A percentile compares a stretch with the other conserved stretches of the same genome.
Evolutionary conservation across 2,888 invertebrate genomes (phyloP).

Genomic region (Coleophora flavipennella): DNA sequence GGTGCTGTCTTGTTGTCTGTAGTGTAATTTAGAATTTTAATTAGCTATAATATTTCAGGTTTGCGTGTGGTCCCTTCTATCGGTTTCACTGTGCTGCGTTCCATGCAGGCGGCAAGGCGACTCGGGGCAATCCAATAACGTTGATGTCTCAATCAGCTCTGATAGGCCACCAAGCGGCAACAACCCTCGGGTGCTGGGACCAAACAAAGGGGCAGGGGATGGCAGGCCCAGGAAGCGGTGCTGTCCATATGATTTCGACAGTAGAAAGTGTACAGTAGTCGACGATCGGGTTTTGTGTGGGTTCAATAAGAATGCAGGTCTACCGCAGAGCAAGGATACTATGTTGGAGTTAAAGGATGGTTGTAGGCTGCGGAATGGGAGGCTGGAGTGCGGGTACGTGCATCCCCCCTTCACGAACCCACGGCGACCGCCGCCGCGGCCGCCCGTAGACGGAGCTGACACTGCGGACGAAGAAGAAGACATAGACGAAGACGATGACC

Average conservation of each 20-base stretch:
- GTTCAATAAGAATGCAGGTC: slow-evolving; percentile 39
- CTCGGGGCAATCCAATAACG: not conserved
- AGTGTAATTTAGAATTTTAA: not conserved
- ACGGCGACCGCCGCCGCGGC: slow-evolving; percentile 23
- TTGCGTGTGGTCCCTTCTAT: not conserved
- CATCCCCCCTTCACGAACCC: slow-evolving; percentile 31
- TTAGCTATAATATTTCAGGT: not conserved
- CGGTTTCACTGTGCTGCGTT: not conserved
- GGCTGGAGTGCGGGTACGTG: slow-evolving; percentile 52
- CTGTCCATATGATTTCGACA: slow-evolving; percentile 50
- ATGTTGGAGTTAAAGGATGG: slow-evolving; percentile 26
- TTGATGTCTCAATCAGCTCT: not conserved
- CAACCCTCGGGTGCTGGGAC: too few species aligned
- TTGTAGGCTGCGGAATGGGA: slow-evolving; percentile 40
- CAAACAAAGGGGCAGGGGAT: not conserved
- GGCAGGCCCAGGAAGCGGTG: slow-evolving; percentile 26
- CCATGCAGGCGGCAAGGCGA: not conserved
- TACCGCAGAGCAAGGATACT: slow-evolving; percentile 17
- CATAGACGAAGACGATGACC: too few species aligned
- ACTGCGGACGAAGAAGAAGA: too few species aligned
- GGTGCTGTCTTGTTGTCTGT: too few species aligned
- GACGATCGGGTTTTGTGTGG: slow-evolving; percentile 49
- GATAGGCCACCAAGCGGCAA: not conserved
- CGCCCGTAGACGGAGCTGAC: slow-evolving; percentile 6
- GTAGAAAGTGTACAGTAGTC: slow-evolving; percentile 33